Evolutionary conservation across 2,113 vertebrate species (phyloP).

Genomic region (Myotis lucifugus): DNA sequence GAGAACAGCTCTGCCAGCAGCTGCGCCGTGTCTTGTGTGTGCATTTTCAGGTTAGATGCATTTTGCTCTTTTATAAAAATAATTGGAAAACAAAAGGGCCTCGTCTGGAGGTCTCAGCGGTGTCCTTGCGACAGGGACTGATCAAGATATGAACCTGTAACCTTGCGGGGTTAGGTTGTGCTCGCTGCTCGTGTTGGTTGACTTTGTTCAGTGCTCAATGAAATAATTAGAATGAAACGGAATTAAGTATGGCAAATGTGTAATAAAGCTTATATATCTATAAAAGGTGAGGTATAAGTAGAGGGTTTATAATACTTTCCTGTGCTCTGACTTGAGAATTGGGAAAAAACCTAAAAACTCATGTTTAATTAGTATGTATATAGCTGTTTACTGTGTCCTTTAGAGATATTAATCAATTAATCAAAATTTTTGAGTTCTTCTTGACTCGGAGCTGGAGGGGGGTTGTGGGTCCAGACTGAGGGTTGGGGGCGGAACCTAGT

Average conservation of each 20-base stretch:
- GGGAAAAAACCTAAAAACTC: background rate
- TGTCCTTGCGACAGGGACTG: slow-evolving; percentile 27
- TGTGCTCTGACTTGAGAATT: background rate
- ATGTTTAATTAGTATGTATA: background rate
- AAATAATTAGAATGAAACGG: slow-evolving; percentile 36
- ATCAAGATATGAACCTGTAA: slow-evolving; percentile 34
- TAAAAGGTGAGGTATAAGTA: slow-evolving; percentile 28
- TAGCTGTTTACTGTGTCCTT: background rate
- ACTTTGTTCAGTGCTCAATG: slow-evolving; percentile 11
- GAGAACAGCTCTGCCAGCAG: background rate
- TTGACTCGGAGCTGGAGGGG: background rate
- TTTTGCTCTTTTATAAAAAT: slow-evolving; percentile 8
- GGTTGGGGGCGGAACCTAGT: background rate
- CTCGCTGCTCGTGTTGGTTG: slow-evolving; percentile 7
- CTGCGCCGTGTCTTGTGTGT: background rate
- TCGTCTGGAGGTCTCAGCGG: background rate
- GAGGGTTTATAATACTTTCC: background rate
- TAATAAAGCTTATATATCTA: slow-evolving; percentile 2
- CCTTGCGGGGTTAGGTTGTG: background rate
- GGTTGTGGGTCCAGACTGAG: background rate
- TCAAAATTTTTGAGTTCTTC: background rate
- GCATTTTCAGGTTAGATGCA: slow-evolving; percentile 7
- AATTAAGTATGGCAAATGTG: slow-evolving; percentile 12
- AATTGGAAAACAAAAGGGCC: background rate
- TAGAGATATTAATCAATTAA: slow-evolving; percentile 6